Evolutionary conservation across 2,113 vertebrate genomes (phyloP).

Genomic region (Heliornis fulica): DNA sequence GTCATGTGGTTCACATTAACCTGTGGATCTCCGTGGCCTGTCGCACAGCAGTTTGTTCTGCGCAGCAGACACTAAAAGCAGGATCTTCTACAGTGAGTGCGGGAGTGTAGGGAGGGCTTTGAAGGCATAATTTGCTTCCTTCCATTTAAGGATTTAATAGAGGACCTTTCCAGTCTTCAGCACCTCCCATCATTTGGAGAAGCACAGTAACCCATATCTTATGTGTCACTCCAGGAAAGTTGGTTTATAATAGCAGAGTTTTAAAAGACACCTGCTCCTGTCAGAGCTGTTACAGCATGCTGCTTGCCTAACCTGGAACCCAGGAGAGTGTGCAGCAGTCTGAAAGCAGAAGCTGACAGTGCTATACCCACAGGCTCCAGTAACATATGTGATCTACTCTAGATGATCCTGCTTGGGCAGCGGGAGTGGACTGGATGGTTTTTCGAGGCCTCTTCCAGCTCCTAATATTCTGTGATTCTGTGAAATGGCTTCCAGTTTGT

Average conservation of each 20-base stretch:
- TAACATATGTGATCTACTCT: no score
- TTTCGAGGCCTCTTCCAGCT: no score
- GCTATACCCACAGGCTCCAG: not conserved
- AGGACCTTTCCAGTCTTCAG: not conserved
- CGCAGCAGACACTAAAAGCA: not conserved
- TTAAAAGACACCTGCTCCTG: not conserved
- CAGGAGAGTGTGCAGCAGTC: not conserved
- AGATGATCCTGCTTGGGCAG: no score
- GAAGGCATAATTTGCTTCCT: constrained; percentile 31
- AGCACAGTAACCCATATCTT: constrained; percentile 19
- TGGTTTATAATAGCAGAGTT: not conserved
- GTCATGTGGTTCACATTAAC: not conserved
- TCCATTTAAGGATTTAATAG: constrained; percentile 9
- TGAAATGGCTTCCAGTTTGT: not conserved
- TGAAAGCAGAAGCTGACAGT: not conserved
- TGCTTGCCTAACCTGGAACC: not conserved
- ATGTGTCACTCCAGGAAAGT: not conserved
- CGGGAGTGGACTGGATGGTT: no score
- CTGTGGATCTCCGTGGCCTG: constrained; percentile 4
- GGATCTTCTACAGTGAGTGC: not conserved
- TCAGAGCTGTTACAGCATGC: not conserved
- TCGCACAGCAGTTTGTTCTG: not conserved
- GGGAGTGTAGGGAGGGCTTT: not conserved
- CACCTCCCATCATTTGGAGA: not conserved
- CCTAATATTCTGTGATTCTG: no score